Conservation (phyloP, 2,113 vertebrate species). For the Cisticola juncidis region DNA sequence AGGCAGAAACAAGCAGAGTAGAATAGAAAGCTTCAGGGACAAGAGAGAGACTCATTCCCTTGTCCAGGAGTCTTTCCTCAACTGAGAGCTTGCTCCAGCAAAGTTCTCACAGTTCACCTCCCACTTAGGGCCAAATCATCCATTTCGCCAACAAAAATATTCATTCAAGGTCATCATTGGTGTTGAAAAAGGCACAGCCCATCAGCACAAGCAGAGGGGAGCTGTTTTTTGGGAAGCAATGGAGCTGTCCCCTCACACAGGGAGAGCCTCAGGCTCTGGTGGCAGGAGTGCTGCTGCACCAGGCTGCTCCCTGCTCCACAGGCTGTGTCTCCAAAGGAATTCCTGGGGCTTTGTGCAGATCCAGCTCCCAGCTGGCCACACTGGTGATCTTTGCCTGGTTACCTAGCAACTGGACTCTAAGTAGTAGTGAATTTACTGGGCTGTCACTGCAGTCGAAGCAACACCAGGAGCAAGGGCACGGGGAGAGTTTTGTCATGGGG, state of each 20-base stretch:
- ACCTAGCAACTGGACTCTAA: constrained; percentile 37
- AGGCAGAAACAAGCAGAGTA: neutral
- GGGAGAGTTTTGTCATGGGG: neutral
- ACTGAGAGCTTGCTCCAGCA: neutral
- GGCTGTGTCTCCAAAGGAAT: neutral
- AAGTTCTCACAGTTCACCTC: neutral
- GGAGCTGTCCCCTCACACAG: neutral
- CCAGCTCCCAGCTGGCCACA: neutral
- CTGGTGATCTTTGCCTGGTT: constrained; percentile 17
- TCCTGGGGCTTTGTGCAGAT: neutral
- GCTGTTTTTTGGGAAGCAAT: neutral
- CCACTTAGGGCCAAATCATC: neutral
- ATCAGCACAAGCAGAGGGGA: neutral
- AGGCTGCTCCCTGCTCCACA: neutral
- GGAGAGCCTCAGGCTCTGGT: neutral
- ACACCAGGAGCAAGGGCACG: neutral
- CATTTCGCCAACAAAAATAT: neutral
- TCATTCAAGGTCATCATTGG: neutral
- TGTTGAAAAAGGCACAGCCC: neutral
- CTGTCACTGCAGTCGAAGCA: neutral
- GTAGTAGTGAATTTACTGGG: neutral
- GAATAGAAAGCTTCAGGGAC: neutral
- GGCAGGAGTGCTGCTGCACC: neutral
- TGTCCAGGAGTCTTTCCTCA: neutral
- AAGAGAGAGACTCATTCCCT: neutral